Evolutionary conservation across 2,113 vertebrate genomes (phyloP).

Genomic region (Callocephalon fimbriatum): DNA sequence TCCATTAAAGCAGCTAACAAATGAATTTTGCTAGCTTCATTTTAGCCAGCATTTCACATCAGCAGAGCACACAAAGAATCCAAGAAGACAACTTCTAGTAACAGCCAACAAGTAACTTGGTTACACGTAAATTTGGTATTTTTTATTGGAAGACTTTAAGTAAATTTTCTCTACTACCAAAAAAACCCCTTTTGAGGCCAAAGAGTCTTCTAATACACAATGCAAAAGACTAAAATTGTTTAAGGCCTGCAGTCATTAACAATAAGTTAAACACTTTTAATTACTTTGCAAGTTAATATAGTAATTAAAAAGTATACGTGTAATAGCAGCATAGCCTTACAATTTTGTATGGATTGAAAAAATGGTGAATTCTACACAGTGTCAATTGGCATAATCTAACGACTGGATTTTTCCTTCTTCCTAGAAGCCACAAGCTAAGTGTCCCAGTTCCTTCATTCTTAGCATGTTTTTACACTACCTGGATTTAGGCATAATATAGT

Average conservation of each 20-base stretch:
- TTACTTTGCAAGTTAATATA: neutral
- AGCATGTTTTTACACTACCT: neutral
- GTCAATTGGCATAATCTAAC: neutral
- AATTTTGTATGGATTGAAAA: neutral
- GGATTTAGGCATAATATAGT: neutral
- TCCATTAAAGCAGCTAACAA: neutral
- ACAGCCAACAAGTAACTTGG: neutral
- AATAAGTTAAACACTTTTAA: neutral
- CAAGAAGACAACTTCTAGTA: accelerated
- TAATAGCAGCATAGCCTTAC: neutral
- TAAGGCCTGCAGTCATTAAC: neutral
- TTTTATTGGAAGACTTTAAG: neutral
- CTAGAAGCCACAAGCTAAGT: neutral
- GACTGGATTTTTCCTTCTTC: neutral
- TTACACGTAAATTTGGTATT: accelerated
- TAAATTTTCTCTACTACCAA: neutral
- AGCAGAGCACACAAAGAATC: neutral
- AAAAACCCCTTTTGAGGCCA: neutral
- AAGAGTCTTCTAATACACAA: neutral
- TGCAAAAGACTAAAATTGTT: neutral
- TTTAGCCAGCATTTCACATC: neutral
- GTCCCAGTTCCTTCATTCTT: neutral
- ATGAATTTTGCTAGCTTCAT: neutral
- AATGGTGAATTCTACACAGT: neutral
- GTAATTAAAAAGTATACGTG: neutral